phyloP scores from a whole-genome alignment of 1,140 invertebrate genomes.

The Brachionus rotundiformis region DNA sequence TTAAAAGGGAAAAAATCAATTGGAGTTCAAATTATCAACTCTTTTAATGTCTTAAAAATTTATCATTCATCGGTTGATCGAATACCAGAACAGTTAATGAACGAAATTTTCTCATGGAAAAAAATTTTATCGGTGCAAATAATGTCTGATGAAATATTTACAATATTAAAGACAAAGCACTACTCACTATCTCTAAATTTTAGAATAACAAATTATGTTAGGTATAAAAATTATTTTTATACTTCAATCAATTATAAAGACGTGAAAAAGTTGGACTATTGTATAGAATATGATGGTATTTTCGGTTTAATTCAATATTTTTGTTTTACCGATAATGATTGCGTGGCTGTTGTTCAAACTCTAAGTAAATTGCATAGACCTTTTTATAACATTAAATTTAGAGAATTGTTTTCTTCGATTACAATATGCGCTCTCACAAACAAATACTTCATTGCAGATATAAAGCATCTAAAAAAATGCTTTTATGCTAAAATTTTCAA shows the following conservation, averaged over 20 bases:
- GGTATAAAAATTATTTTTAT: too few species aligned
- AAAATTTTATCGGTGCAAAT: too few species aligned
- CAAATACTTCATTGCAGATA: not conserved
- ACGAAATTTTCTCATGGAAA: not conserved
- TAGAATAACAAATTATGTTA: too few species aligned
- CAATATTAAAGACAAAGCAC: too few species aligned
- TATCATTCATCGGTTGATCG: not conserved
- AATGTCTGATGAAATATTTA: too few species aligned
- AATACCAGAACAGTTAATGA: not conserved
- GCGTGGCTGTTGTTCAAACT: not conserved
- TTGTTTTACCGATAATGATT: not conserved
- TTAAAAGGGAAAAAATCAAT: conserved; percentile 16
- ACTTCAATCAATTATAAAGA: not conserved
- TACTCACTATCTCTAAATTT: too few species aligned
- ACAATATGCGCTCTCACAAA: not conserved
- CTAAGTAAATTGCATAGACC: conserved; percentile 1
- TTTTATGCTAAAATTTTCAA: not conserved
- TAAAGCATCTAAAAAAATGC: conserved; percentile 9
- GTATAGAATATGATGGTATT: not conserved
- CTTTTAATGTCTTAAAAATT: conserved; percentile 12
- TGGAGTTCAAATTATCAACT: conserved; percentile 19
- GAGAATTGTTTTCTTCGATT: not conserved
- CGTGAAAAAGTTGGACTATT: not conserved
- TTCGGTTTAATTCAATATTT: not conserved
- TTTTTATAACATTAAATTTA: conserved; percentile 14